Evolutionary conservation across 2,797 vertebrate species (phyloP), one percentile per base, ranked within the genome.

Genomic region (Mallotus villosus): DNA sequence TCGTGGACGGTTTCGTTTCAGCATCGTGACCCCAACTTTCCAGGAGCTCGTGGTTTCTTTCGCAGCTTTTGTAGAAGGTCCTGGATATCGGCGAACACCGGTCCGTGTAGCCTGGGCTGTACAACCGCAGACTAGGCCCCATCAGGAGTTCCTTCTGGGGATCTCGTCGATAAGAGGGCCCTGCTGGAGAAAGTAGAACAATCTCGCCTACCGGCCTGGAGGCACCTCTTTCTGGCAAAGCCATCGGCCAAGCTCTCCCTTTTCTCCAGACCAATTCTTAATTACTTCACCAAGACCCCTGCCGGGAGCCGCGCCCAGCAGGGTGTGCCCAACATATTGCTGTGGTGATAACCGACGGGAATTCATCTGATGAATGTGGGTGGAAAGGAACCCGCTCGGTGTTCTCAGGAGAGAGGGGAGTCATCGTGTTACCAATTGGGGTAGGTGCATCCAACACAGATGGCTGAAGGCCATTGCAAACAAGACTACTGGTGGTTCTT

Each of bases 1-100:
- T 96, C 68, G 83, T 96, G 65, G 95, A 95, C 41, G 90, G 92
- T 69, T 97, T 94, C 22, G n/a, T n/a, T 74, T 86, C 34, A 94
- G 90, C 78, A 92, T 94, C 0, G 89, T 17, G 17, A 46, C 1
- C 21, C 19, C 0, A 88, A 88, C 84, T 96, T 96, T 95, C 69
- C 57, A 87, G 76, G 90, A 91, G 58, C 67, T 94, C 92, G 90
- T 58, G 32, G n/a, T 19, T 95, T 95, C 57, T 87, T 96, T 16
- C 74, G 63, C 12, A 87, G n/a, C 25, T 0, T 75, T 95, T 0
- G 67, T 93, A 67, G 74, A 53, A 2, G 89, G 89, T 51, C 90
- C 90, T 96, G 6, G 87, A 95, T 34, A 82, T 97, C 3, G 89
- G 92, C 0, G 70, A 78, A 0, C 79, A 72, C 92, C 81, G 3